Conservation (phyloP, 2,888 invertebrate species). For the Eupithecia abbreviata region DNA sequence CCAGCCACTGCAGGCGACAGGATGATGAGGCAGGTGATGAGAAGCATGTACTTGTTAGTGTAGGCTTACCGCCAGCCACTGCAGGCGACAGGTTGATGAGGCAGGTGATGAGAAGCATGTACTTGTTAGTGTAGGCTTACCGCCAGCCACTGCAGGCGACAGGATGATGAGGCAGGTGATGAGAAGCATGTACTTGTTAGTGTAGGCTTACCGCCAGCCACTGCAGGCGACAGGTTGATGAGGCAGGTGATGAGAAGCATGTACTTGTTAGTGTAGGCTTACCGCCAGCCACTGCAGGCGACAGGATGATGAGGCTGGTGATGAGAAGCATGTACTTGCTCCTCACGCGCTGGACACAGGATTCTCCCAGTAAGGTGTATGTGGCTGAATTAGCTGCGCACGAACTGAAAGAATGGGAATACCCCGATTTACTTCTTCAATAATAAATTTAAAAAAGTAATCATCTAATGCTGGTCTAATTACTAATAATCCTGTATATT, state of each 20-base stretch:
- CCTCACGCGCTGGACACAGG: conserved; percentile 70
- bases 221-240: no score
- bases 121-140: conserved; percentile 21
- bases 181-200: no score
- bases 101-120: no score
- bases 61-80: conserved; percentile 19
- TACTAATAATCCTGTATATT: no score
- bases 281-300: conserved; percentile 73
- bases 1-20: conserved; percentile 72
- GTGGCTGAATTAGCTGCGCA: conserved; percentile 83
- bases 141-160: no score
- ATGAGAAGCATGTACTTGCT: conserved; percentile 77
- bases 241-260: no score
- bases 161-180: no score
- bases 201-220: conserved; percentile 21
- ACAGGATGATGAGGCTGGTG: conserved; percentile 72
- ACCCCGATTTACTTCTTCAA: no score
- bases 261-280: conserved; percentile 15
- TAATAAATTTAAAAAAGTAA: no score
- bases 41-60: conserved; percentile 67
- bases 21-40: conserved; percentile 74
- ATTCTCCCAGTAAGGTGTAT: conserved; percentile 85
- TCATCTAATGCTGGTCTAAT: no score
- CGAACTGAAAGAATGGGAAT: conserved; percentile 62
- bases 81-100: no score